Evolutionary conservation across 2,888 invertebrate genomes (phyloP).

Genomic region (Nephrotoma flavescens): DNA sequence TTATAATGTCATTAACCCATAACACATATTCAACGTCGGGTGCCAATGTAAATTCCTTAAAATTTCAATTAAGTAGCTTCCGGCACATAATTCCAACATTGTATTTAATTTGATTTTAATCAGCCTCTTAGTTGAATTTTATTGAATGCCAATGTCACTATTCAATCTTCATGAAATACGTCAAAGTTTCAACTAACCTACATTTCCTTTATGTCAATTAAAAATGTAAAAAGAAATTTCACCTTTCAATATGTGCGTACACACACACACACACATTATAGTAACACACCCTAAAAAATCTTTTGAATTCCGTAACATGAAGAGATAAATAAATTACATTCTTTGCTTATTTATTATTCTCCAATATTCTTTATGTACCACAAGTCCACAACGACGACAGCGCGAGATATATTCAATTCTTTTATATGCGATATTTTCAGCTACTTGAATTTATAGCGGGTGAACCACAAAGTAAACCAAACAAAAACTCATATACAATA

Average conservation of each 20-base stretch:
- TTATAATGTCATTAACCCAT: too few relatives aligned
- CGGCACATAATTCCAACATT: too few relatives aligned
- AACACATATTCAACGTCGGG: too few relatives aligned
- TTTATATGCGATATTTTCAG: not conserved
- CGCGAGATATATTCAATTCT: not conserved
- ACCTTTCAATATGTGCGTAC: not conserved
- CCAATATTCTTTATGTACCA: not conserved
- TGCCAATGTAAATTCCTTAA: too few relatives aligned
- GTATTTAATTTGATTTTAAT: too few relatives aligned
- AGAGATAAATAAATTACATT: not conserved
- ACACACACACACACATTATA: not conserved
- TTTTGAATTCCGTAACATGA: not conserved
- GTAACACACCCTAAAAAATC: not conserved
- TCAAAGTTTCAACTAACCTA: not conserved
- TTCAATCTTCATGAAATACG: not conserved
- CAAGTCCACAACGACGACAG: not conserved
- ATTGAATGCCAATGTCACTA: not conserved
- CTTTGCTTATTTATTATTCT: not conserved
- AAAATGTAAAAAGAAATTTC: not conserved
- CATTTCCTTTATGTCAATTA: not conserved
- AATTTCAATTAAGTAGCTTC: too few relatives aligned
- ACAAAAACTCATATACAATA: not conserved
- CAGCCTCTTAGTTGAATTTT: too few relatives aligned
- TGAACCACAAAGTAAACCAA: not conserved
- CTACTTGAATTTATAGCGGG: not conserved